These are phyloP conservation scores for Diaphora mendica DNA, from an alignment of 2,888 invertebrate genomes.

Conservation along the genomic window DNA sequence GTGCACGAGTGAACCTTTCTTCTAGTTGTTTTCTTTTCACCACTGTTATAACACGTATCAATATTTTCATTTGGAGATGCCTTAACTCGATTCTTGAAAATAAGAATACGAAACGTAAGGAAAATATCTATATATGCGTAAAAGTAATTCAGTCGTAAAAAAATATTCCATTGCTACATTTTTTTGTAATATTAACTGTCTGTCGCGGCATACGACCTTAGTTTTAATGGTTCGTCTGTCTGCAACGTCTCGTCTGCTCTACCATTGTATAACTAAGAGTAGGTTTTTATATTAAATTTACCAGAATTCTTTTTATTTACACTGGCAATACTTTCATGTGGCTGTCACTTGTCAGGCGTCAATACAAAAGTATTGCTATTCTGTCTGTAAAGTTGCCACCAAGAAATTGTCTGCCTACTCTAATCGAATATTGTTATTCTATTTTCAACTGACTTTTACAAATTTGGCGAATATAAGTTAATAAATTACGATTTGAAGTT, in stretches of 20 bases:
- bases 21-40: too few relatives aligned
- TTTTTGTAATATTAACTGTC: neutral
- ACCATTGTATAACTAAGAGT: neutral
- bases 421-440: neutral
- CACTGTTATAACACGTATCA: too few relatives aligned
- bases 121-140: neutral
- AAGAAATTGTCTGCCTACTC: neutral
- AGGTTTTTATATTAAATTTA: neutral
- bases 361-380: neutral
- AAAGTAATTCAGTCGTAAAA: neutral
- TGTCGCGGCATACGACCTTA: neutral
- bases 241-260: neutral
- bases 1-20: too few relatives aligned
- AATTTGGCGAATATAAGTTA: neutral
- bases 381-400: neutral
- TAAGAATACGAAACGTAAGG: neutral
- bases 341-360: neutral
- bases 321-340: neutral
- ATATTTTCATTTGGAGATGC: neutral
- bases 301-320: neutral
- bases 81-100: neutral
- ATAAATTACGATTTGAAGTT: too few relatives aligned
- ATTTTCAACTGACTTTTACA: neutral
- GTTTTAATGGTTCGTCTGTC: neutral
- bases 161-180: neutral